A percentile compares a stretch with the other conserved stretches of the same genome.
Conservation (phyloP, 2,797 vertebrate species). For the Phaenicophaeus curvirostris region DNA sequence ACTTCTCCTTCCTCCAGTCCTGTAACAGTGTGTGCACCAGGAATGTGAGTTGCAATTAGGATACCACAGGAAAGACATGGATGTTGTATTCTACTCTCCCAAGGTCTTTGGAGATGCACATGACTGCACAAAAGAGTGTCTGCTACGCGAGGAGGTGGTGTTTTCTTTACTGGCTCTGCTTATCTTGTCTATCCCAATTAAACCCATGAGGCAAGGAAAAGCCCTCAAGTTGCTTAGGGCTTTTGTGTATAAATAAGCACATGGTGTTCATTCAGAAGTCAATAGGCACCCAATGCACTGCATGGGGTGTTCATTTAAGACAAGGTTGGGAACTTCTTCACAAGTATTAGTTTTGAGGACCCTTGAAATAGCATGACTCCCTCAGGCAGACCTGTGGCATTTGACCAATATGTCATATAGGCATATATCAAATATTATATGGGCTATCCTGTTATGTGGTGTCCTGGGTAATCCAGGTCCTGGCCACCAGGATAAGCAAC, state of each 20-base stretch:
- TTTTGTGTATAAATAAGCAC: background rate
- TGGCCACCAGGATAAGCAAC: background rate
- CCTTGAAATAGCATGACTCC: background rate
- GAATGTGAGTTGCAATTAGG: background rate
- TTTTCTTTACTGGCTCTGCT: background rate
- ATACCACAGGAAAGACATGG: background rate
- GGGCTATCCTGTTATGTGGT: rapidly evolving
- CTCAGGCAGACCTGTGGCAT: background rate
- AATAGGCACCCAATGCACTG: background rate
- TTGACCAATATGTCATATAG: background rate
- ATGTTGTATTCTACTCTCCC: background rate
- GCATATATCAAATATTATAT: background rate
- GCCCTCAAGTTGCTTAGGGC: background rate
- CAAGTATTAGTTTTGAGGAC: background rate
- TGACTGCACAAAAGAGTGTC: background rate
- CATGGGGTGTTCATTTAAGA: background rate
- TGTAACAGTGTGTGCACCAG: background rate
- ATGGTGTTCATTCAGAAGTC: background rate
- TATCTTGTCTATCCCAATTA: background rate
- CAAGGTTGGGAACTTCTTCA: background rate
- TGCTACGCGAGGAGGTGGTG: background rate
- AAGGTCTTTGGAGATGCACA: rapidly evolving
- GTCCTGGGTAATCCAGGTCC: background rate
- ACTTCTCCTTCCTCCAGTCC: background rate
- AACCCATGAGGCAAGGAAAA: background rate